Percentiles rank a stretch among this genome's conserved stretches.
These are phyloP conservation scores for Promerops cafer DNA, from an alignment of 2,113 vertebrate genomes.

Conservation along the genomic window DNA sequence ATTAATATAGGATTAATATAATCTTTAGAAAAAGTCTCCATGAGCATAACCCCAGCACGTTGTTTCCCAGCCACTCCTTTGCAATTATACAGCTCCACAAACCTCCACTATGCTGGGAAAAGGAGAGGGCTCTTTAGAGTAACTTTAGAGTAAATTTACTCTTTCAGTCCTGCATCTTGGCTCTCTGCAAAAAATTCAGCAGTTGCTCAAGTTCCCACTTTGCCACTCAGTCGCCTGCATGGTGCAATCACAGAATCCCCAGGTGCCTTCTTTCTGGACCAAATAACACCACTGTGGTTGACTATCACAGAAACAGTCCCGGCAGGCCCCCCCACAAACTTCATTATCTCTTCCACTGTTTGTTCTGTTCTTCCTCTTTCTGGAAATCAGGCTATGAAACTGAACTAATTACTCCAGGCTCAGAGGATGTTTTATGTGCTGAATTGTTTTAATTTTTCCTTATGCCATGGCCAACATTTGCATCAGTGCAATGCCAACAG, in stretches of 20 bases:
- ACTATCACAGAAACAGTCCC: background rate
- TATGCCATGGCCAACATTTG: accelerated
- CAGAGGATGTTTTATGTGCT: background rate
- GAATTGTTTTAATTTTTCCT: background rate
- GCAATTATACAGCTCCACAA: background rate
- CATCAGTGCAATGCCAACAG: background rate
- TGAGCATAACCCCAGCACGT: background rate
- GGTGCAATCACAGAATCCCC: background rate
- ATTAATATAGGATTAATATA: background rate
- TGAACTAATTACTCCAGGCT: slow-evolving; percentile 31
- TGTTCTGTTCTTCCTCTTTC: background rate
- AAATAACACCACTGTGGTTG: background rate
- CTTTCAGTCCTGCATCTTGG: background rate
- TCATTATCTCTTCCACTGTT: slow-evolving; percentile 16
- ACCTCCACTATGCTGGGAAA: background rate
- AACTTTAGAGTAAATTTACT: background rate
- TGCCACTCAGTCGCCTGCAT: background rate
- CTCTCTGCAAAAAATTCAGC: background rate
- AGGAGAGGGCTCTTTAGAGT: background rate
- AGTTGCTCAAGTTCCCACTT: background rate
- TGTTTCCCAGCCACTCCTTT: background rate
- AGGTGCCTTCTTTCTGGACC: background rate
- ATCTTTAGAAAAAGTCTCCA: background rate
- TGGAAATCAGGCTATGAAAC: slow-evolving; percentile 40
- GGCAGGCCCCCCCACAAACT: background rate